Evolutionary conservation across 2,888 invertebrate genomes (phyloP).

Genomic region (Noctua pronuba): DNA sequence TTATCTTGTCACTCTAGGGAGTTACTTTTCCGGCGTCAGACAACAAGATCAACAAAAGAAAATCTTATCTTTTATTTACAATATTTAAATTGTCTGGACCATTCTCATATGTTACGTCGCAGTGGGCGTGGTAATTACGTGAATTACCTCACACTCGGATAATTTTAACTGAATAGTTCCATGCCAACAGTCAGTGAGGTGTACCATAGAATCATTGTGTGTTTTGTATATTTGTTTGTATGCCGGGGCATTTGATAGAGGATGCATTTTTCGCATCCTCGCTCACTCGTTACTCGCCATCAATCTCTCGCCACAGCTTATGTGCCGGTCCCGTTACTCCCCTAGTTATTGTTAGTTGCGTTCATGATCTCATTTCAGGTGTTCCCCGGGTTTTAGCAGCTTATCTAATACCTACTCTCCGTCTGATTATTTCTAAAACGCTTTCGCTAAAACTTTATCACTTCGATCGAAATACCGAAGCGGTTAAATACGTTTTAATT

Average conservation of each 20-base stretch:
- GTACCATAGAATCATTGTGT: slow-evolving; percentile 11
- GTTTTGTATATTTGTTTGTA: slow-evolving; percentile 29
- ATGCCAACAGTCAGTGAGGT: slow-evolving; percentile 30
- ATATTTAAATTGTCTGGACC: background rate
- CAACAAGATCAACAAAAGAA: slow-evolving; percentile 13
- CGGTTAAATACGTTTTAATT: no score
- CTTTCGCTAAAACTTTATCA: background rate
- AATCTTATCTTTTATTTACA: slow-evolving; percentile 1
- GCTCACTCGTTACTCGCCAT: slow-evolving; percentile 30
- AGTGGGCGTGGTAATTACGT: slow-evolving; percentile 54
- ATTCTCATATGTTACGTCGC: slow-evolving; percentile 14
- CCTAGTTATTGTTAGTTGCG: slow-evolving; percentile 24
- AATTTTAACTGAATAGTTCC: slow-evolving; percentile 43
- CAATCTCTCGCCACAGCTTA: slow-evolving; percentile 34
- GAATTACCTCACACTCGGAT: slow-evolving; percentile 50
- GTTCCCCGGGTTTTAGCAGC: background rate
- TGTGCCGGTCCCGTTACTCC: slow-evolving; percentile 21
- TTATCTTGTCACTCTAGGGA: background rate
- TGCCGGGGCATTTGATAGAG: slow-evolving; percentile 50
- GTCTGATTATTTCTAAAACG: slow-evolving; percentile 4
- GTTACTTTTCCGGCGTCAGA: background rate
- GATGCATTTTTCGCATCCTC: slow-evolving; percentile 58
- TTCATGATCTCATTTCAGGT: slow-evolving; percentile 39
- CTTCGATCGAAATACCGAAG: background rate
- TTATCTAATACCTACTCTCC: background rate